Evolutionary conservation across 2,888 invertebrate genomes (phyloP).

Genomic region (Nephrotoma guestfalica): DNA sequence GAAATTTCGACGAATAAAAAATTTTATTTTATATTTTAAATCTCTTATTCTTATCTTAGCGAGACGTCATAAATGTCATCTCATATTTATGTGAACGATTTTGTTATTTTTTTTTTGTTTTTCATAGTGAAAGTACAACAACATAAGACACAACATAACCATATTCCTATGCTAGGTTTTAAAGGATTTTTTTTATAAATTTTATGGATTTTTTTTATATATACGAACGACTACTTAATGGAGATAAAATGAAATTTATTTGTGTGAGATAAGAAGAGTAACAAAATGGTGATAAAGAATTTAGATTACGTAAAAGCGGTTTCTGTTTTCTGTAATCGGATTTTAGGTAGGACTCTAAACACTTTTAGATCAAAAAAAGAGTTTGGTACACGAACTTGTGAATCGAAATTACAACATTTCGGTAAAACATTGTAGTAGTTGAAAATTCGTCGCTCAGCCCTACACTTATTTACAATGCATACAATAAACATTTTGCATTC

Average conservation of each 20-base stretch:
- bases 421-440: too few species aligned
- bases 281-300: not conserved
- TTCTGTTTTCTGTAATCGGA: not conserved
- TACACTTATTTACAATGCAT: too few species aligned
- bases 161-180: not conserved
- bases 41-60: not conserved
- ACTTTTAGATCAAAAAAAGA: not conserved
- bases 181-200: not conserved
- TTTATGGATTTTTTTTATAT: not conserved
- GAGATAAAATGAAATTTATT: not conserved
- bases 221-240: not conserved
- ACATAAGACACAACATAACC: not conserved
- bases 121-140: not conserved
- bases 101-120: not conserved
- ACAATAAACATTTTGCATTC: too few species aligned
- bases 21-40: not conserved
- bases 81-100: not conserved
- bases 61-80: conserved; percentile 3
- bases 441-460: too few species aligned
- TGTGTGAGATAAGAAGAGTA: not conserved
- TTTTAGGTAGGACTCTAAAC: not conserved
- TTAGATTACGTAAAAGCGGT: not conserved
- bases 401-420: too few species aligned
- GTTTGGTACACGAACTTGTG: not conserved
- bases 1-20: not conserved